Percentiles rank a stretch among this genome's conserved stretches.
These are phyloP conservation scores for Phaonia tiefii DNA, from an alignment of 2,888 invertebrate genomes.

Conservation along the genomic window DNA sequence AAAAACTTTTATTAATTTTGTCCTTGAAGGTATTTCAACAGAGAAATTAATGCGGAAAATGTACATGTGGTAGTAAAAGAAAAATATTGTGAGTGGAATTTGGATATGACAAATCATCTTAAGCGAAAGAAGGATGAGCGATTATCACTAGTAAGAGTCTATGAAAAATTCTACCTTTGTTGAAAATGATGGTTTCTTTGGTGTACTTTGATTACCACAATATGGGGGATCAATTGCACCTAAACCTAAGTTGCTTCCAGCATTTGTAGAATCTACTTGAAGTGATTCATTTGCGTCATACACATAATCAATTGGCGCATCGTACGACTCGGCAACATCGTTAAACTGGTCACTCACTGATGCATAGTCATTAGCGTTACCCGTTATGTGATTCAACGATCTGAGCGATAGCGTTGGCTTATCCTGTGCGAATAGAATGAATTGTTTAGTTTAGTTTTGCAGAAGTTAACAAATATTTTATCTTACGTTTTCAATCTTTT, in stretches of 20 bases:
- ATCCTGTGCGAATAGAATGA: constrained; percentile 43
- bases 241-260: constrained; percentile 61
- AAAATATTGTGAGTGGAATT: constrained; percentile 29
- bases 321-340: constrained; percentile 74
- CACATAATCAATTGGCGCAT: constrained; percentile 72
- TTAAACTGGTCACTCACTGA: neutral
- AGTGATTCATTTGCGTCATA: constrained; percentile 67
- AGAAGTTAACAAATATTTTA: neutral
- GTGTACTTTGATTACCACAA: constrained; percentile 76
- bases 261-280: constrained; percentile 61
- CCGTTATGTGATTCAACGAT: constrained; percentile 45
- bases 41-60: neutral
- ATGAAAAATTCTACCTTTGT: constrained; percentile 80
- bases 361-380: constrained; percentile 12
- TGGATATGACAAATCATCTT: constrained; percentile 6
- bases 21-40: neutral
- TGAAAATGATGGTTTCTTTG: constrained; percentile 75
- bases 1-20: constrained; percentile 13
- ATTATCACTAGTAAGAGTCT: constrained; percentile 73
- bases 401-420: constrained; percentile 62
- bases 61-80: constrained; percentile 24
- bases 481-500: constrained; percentile 74
- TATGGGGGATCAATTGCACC: constrained; percentile 69
- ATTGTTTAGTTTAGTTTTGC: constrained; percentile 14
- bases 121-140: neutral